Percentiles rank a stretch among this genome's conserved stretches.
phyloP scores from a whole-genome alignment of 2,797 vertebrate genomes.

The Melanotaenia maccullochi region DNA sequence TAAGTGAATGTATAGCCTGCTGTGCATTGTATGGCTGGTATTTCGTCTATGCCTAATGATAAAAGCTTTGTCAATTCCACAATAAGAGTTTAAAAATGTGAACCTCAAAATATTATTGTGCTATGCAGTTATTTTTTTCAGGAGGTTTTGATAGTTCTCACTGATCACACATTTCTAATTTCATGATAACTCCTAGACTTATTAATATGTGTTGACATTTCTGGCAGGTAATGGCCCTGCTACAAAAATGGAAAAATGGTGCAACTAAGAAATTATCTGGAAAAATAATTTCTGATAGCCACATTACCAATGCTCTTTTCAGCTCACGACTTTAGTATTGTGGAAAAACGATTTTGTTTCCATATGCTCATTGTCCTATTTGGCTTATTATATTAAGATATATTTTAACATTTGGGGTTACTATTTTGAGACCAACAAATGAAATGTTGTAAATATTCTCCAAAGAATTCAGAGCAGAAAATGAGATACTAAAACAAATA shows the following conservation, averaged over 20 bases:
- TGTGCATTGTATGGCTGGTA: conserved; percentile 78
- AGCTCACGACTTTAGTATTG: conserved; percentile 59
- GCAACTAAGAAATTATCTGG: conserved; percentile 53
- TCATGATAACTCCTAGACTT: conserved; percentile 64
- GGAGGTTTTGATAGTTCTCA: conserved; percentile 63
- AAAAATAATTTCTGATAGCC: conserved; percentile 76
- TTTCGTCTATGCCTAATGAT: conserved; percentile 75
- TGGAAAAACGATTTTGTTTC: conserved; percentile 46
- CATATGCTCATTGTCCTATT: conserved; percentile 6
- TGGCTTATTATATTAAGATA: conserved; percentile 9
- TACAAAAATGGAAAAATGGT: conserved; percentile 48
- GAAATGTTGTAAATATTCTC: neutral
- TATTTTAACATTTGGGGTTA: neutral
- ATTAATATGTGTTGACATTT: conserved; percentile 70
- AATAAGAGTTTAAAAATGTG: conserved; percentile 77
- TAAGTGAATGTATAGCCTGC: conserved; percentile 81
- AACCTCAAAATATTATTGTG: conserved; percentile 65
- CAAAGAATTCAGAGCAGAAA: neutral
- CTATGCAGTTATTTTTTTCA: conserved; percentile 69
- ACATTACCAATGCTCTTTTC: conserved; percentile 70
- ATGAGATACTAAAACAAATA: neutral
- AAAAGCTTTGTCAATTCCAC: conserved; percentile 75
- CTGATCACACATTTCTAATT: conserved; percentile 71
- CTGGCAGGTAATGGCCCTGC: conserved; percentile 62
- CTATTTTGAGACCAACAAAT: neutral